Conservation (phyloP, 2,113 vertebrate species). For the Lontra canadensis region DNA sequence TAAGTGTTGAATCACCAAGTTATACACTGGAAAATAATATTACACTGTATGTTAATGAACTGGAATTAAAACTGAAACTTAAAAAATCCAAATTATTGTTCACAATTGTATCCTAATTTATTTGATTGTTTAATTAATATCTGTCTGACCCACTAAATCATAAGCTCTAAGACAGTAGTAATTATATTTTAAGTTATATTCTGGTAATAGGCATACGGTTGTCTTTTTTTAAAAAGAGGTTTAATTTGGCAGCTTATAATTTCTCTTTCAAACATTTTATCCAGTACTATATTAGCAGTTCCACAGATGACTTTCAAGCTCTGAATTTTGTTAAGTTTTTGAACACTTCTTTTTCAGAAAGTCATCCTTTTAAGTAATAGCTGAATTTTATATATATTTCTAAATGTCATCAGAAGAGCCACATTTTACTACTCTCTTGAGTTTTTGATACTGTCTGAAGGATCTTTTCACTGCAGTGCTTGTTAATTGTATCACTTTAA, state of each 20-base stretch:
- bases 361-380: neutral
- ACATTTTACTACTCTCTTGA: neutral
- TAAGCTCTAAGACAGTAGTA: neutral
- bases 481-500: constrained; percentile 29
- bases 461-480: neutral
- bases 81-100: constrained; percentile 28
- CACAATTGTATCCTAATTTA: neutral
- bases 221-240: neutral
- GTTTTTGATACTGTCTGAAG: constrained; percentile 32
- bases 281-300: neutral
- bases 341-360: neutral
- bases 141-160: neutral
- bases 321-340: constrained; percentile 36
- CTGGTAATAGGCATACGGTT: neutral
- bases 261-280: neutral
- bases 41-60: neutral
- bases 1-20: neutral
- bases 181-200: constrained; percentile 44
- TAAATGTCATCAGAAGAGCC: constrained; percentile 5
- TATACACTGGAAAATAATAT: neutral
- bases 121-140: neutral
- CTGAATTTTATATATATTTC: neutral
- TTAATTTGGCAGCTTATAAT: neutral
- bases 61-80: neutral
- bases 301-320: neutral